These are phyloP conservation scores for Dicyrtoma fusca DNA, from an alignment of 2,888 invertebrate genomes.

Conservation along the genomic window DNA sequence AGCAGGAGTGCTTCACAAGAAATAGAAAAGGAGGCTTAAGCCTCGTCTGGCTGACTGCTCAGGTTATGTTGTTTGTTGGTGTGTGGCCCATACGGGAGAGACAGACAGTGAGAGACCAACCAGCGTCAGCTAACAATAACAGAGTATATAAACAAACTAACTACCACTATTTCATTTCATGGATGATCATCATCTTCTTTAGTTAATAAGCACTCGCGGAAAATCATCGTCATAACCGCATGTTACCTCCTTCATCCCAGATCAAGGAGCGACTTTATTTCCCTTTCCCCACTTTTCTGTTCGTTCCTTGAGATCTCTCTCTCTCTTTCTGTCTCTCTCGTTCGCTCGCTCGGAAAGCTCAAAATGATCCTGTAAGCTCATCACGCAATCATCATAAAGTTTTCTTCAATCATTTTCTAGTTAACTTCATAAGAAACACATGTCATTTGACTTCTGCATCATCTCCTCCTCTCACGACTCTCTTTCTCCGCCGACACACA, in stretches of 20 bases:
- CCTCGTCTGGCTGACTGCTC: neutral
- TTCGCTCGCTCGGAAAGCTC: slow-evolving; percentile 12
- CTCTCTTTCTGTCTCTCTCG: neutral
- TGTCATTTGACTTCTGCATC: slow-evolving; percentile 35
- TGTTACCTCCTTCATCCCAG: slow-evolving; percentile 20
- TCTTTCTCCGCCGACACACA: slow-evolving; percentile 9
- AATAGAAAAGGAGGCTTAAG: slow-evolving; percentile 4
- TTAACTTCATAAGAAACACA: slow-evolving; percentile 37
- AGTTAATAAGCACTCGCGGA: slow-evolving; percentile 31
- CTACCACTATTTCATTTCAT: slow-evolving; percentile 33
- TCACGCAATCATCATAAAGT: slow-evolving; percentile 41
- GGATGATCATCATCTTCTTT: slow-evolving; percentile 30
- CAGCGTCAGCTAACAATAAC: slow-evolving; percentile 17
- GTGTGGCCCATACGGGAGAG: slow-evolving; percentile 10
- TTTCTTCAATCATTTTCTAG: slow-evolving; percentile 35
- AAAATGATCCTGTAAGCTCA: slow-evolving; percentile 26
- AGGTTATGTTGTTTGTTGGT: neutral
- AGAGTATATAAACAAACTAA: slow-evolving; percentile 32
- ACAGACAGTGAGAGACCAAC: slow-evolving; percentile 1
- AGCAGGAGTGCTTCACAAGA: too few species aligned
- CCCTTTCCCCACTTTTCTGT: neutral
- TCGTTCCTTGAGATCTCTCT: too few species aligned
- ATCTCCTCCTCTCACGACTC: slow-evolving; percentile 26
- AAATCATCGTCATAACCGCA: slow-evolving; percentile 34
- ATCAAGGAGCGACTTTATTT: slow-evolving; percentile 4